These are phyloP conservation scores for Temnopleurus reevesii DNA, from an alignment of 53 echinoderm and acorn worm genomes.

Conservation along the genomic window DNA sequence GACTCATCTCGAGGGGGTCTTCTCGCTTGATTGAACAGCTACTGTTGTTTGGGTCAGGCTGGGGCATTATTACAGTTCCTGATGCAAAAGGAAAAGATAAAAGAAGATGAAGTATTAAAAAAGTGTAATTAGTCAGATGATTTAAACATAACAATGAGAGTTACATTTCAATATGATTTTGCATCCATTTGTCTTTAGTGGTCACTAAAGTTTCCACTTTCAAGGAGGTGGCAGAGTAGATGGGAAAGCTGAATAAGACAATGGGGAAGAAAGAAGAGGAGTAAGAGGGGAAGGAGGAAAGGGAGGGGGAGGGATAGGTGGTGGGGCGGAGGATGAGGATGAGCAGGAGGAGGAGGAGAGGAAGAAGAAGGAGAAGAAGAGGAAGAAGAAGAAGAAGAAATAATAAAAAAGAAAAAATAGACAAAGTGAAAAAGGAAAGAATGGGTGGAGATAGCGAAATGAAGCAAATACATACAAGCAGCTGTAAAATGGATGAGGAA, in stretches of 20 bases:
- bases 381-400: background rate
- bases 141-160: too few species aligned
- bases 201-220: too few species aligned
- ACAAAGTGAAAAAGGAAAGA: background rate
- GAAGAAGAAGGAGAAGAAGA: background rate
- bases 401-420: background rate
- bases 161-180: too few species aligned
- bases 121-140: too few species aligned
- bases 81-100: background rate
- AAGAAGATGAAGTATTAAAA: background rate
- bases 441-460: too few species aligned
- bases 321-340: background rate
- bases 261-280: background rate
- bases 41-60: background rate
- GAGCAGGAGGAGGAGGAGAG: background rate
- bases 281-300: background rate
- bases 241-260: background rate
- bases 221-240: background rate
- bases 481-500: too few species aligned
- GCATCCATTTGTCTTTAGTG: too few species aligned
- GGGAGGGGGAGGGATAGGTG: background rate
- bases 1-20: conserved; percentile 71
- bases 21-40: conserved; percentile 37
- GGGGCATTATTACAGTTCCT: conserved; percentile 50
- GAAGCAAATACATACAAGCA: too few species aligned